Evolutionary conservation across 35 echinoderm and acorn worm species (phyloP).

Genomic region (Hemicentrotus pulcherrimus): DNA sequence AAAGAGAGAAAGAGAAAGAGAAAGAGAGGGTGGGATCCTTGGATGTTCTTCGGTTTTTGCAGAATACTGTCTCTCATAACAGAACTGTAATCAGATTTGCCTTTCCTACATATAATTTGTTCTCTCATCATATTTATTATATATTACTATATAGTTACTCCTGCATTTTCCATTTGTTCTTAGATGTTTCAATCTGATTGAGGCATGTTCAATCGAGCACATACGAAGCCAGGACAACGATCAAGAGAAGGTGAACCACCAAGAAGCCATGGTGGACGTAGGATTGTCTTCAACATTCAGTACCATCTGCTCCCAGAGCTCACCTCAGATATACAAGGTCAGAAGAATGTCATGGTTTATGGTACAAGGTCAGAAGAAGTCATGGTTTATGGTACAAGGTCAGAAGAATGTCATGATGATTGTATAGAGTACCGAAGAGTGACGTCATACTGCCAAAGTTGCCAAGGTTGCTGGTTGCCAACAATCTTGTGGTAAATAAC

Average conservation of each 20-base stretch:
- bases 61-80: not conserved
- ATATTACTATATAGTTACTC: not conserved
- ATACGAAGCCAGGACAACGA: slow-evolving; percentile 70
- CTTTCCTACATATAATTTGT: not conserved
- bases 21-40: not conserved
- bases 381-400: not conserved
- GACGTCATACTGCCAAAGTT: no score
- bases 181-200: slow-evolving; percentile 94
- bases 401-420: not conserved
- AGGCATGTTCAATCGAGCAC: slow-evolving; percentile 75
- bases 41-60: not conserved
- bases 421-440: no score
- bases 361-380: not conserved
- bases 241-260: slow-evolving; percentile 74
- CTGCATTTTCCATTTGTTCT: not conserved
- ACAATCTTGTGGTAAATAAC: no score
- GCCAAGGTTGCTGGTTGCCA: no score
- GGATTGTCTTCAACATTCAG: slow-evolving; percentile 82
- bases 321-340: slow-evolving; percentile 82
- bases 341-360: not conserved
- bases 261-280: slow-evolving; percentile 76
- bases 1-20: not conserved
- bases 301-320: slow-evolving; percentile 81
- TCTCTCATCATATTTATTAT: not conserved
- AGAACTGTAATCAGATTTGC: not conserved